Base-by-base conservation (phyloP, 1,140 invertebrate genomes). In the Drosophila seguyi region DNA sequence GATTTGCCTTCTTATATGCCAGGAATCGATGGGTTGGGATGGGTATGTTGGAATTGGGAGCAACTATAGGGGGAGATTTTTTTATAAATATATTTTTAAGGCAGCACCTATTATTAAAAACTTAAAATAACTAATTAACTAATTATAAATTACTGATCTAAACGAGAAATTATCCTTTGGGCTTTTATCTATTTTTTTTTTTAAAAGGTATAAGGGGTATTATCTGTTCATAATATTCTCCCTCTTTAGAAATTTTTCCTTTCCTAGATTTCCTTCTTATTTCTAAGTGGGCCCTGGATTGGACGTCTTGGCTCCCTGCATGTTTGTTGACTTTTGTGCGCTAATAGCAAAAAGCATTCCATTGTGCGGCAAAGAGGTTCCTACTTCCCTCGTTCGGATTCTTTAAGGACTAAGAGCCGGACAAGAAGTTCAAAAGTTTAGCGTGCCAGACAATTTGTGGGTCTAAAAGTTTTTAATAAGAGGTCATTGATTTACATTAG, bases 401-500 rank as follows among this genome's bases (percentile, higher is more conserved):
- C 52, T 55, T 25, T 6, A 38, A 55, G 52, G 52, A 55, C 52
- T 25, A 59, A 27, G 20, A 39, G 42, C 44, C 41, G 69, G 66
- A 20, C 67, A 56, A 34, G 69, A 88, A 88, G 80, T 87, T 83
- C 63, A 79, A 77, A 87, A 88, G 76, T 90, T 84, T 62, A 65
- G 67, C 74, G 65, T 74, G 73, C 69, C 57, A 90, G 84, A 90
- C 75, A 88, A 88, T 90, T 88, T 88, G 84, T 90, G 84, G 71
- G 55, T 81, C 67, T 60, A 63, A 50, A 87, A 87, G 84, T 88
- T 88, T 90, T 90, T 88, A 88, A 88, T 90, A 90, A 84, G 84
- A 79, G 80, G 84, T 88, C 84, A 88, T 81, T 90, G 85, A 83
- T 84, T 90, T 88, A 88, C 80, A 88, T 88, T 90, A 74, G 62